Conservation (phyloP, 2,888 invertebrate species). For the Latrodectus hesperus region DNA sequence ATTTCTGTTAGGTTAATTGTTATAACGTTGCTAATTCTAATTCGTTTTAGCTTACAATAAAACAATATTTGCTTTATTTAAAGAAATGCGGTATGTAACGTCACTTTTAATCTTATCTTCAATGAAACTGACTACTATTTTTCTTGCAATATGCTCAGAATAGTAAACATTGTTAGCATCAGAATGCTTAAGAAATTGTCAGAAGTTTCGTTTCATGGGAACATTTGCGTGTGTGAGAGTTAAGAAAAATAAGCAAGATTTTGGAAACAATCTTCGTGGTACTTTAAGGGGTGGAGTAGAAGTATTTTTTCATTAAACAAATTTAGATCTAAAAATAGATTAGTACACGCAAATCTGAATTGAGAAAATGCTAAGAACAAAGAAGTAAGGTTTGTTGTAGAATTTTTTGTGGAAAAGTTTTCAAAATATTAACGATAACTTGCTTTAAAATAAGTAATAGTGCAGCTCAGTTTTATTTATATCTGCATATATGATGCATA, state of each 20-base stretch:
- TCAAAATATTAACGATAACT: slow-evolving; percentile 14
- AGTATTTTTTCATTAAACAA: neutral
- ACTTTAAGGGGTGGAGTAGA: slow-evolving; percentile 15
- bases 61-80: too few species aligned
- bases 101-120: too few species aligned
- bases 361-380: too few species aligned
- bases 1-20: too few species aligned
- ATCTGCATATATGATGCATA: too few species aligned
- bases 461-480: too few species aligned
- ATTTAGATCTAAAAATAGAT: slow-evolving; percentile 3
- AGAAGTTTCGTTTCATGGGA: slow-evolving; percentile 7
- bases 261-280: slow-evolving; percentile 14
- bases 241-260: slow-evolving; percentile 13
- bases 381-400: neutral
- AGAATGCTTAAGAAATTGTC: neutral
- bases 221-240: slow-evolving; percentile 12
- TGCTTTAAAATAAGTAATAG: too few species aligned
- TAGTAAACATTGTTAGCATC: slow-evolving; percentile 2
- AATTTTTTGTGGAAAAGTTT: slow-evolving; percentile 10
- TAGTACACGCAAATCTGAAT: neutral
- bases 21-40: too few species aligned
- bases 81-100: too few species aligned
- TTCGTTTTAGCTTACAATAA: too few species aligned
- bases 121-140: too few species aligned
- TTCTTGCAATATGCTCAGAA: neutral